Conservation (phyloP, 2,113 vertebrate species). For the Xyrauchen texanus region DNA sequence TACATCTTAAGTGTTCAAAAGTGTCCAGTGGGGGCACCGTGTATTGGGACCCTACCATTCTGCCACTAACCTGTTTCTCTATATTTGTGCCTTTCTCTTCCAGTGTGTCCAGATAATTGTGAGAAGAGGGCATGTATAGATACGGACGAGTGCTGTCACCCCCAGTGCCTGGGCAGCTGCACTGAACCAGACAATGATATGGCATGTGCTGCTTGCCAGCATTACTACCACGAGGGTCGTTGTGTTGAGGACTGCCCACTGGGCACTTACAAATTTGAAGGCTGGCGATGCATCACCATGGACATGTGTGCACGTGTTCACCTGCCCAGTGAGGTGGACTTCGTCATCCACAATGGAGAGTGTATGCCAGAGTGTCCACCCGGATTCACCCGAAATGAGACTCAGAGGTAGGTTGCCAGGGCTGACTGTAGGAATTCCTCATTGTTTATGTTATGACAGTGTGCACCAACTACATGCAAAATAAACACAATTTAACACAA, state of each 20-base stretch:
- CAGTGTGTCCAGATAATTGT: constrained; percentile 88
- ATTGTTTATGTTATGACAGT: no score
- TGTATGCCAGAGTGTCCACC: constrained; percentile 92
- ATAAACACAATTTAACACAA: no score
- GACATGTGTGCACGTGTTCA: constrained; percentile 86
- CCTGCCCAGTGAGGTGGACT: constrained; percentile 77
- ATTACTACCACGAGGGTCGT: constrained; percentile 85
- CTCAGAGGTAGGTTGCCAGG: constrained; percentile 76
- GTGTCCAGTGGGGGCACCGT: no score
- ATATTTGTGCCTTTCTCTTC: constrained; percentile 56
- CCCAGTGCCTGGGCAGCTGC: constrained; percentile 92
- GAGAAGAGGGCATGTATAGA: constrained; percentile 86
- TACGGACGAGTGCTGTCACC: constrained; percentile 87
- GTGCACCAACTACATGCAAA: no score
- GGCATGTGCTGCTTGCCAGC: constrained; percentile 88
- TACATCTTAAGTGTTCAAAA: no score
- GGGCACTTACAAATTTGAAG: constrained; percentile 91
- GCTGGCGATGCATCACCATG: constrained; percentile 94
- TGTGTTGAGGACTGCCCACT: constrained; percentile 87
- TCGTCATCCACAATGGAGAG: constrained; percentile 92
- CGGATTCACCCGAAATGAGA: constrained; percentile 90
- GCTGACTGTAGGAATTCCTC: background rate
- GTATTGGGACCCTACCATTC: background rate
- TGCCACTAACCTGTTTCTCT: background rate
- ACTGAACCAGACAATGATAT: constrained; percentile 79